Evolutionary conservation across 1,140 invertebrate species (phyloP).

Genomic region (Brachionus manjavacas): DNA sequence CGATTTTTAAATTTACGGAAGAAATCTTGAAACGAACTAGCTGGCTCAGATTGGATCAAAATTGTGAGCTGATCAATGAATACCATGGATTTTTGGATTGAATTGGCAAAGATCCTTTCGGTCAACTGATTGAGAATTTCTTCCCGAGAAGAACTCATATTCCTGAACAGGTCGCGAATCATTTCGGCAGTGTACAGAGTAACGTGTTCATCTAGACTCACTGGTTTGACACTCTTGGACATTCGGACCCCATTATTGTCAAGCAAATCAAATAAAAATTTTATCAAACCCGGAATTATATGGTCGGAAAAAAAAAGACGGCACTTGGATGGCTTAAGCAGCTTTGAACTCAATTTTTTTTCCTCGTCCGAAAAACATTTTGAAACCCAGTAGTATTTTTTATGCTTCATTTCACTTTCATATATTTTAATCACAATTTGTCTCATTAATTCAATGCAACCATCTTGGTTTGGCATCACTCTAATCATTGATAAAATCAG

Average conservation of each 20-base stretch:
- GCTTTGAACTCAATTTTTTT: neutral
- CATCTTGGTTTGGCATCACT: slow-evolving; percentile 20
- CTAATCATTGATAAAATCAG: neutral
- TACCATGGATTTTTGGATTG: slow-evolving; percentile 23
- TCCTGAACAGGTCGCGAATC: slow-evolving; percentile 23
- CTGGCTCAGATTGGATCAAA: slow-evolving; percentile 25
- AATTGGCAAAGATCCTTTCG: slow-evolving; percentile 10
- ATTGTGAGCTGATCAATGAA: slow-evolving; percentile 30
- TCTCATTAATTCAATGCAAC: slow-evolving; percentile 4
- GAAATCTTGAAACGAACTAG: slow-evolving; percentile 24
- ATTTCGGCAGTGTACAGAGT: slow-evolving; percentile 1
- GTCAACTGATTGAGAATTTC: slow-evolving; percentile 21
- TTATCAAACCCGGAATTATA: neutral
- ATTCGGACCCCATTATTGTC: slow-evolving; percentile 19
- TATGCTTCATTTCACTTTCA: slow-evolving; percentile 32
- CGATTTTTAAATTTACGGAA: slow-evolving; percentile 31
- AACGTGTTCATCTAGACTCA: neutral
- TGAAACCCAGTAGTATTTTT: slow-evolving; percentile 36
- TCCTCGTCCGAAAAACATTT: slow-evolving; percentile 30
- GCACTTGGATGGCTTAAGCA: slow-evolving; percentile 31
- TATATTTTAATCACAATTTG: slow-evolving; percentile 5
- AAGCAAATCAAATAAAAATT: slow-evolving; percentile 25
- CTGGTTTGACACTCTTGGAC: neutral
- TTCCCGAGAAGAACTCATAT: neutral
- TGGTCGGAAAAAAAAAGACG: slow-evolving; percentile 5